phyloP scores from a whole-genome alignment of 2,888 invertebrate species.

The Electrophaes corylata region DNA sequence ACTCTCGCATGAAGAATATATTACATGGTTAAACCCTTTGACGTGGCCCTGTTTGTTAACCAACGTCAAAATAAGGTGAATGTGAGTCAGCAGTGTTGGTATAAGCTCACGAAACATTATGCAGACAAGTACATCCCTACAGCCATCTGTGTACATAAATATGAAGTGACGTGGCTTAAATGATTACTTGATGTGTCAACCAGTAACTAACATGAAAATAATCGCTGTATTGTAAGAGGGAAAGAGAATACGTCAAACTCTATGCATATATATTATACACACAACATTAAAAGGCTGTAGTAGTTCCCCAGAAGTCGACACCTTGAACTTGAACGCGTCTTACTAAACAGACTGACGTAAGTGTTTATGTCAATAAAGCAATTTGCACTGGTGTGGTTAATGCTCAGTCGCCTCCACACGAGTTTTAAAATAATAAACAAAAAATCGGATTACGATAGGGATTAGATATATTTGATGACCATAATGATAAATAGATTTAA shows the following conservation, averaged over 20 bases:
- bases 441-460: conserved; percentile 31
- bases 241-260: conserved; percentile 17
- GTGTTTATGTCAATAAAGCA: conserved; percentile 68
- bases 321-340: conserved; percentile 76
- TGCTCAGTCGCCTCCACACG: conserved; percentile 54
- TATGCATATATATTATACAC: conserved; percentile 13
- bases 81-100: conserved; percentile 68
- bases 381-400: conserved; percentile 60
- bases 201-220: conserved; percentile 19
- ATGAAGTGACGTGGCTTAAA: conserved; percentile 37
- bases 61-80: conserved; percentile 49
- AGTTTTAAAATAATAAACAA: conserved; percentile 44
- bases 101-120: conserved; percentile 45
- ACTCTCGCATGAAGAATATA: conserved; percentile 37
- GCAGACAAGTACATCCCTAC: conserved; percentile 56
- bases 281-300: conserved; percentile 30
- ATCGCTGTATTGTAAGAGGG: neutral
- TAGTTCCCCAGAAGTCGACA: conserved; percentile 40
- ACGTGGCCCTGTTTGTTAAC: conserved; percentile 47
- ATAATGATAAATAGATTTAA: conserved; percentile 22
- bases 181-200: conserved; percentile 25
- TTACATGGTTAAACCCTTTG: conserved; percentile 51
- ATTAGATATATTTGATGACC: conserved; percentile 27
- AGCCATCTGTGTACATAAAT: conserved; percentile 66
- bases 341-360: conserved; percentile 68